Percentiles rank a stretch among this genome's conserved stretches.
Conservation (phyloP, 2,797 vertebrate genomes). For the Danio choprae region DNA sequence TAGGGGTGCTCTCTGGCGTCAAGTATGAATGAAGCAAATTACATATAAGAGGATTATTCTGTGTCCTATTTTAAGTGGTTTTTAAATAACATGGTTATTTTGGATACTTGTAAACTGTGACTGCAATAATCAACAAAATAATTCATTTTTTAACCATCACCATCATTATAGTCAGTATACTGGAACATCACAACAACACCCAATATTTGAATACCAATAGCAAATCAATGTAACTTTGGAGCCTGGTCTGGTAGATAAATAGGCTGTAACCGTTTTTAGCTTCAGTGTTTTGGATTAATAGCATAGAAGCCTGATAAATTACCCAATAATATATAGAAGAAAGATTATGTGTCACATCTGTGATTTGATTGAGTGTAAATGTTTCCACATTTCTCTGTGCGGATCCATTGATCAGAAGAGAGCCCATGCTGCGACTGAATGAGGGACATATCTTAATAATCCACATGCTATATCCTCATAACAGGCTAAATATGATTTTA, state of each 20-base stretch:
- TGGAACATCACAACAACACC: too few species aligned
- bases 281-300: slow-evolving; percentile 36
- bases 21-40: too few species aligned
- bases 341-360: slow-evolving; percentile 50
- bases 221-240: slow-evolving; percentile 26
- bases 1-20: too few species aligned
- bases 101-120: too few species aligned
- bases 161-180: too few species aligned
- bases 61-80: too few species aligned
- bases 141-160: too few species aligned
- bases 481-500: slow-evolving; percentile 49
- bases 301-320: slow-evolving; percentile 48
- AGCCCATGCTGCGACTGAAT: slow-evolving; percentile 28
- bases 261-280: slow-evolving; percentile 40
- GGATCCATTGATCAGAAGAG: slow-evolving; percentile 43
- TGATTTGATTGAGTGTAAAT: slow-evolving; percentile 58
- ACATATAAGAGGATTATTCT: too few species aligned
- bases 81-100: too few species aligned
- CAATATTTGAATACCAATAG: background rate
- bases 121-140: too few species aligned
- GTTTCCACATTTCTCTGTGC: slow-evolving; percentile 45
- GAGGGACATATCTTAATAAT: slow-evolving; percentile 40
- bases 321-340: slow-evolving; percentile 57
- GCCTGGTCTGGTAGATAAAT: slow-evolving; percentile 49
- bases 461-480: slow-evolving; percentile 45